Evolutionary conservation across 2,888 invertebrate species (phyloP).

Genomic region (Tanytarsus gracilentus): DNA sequence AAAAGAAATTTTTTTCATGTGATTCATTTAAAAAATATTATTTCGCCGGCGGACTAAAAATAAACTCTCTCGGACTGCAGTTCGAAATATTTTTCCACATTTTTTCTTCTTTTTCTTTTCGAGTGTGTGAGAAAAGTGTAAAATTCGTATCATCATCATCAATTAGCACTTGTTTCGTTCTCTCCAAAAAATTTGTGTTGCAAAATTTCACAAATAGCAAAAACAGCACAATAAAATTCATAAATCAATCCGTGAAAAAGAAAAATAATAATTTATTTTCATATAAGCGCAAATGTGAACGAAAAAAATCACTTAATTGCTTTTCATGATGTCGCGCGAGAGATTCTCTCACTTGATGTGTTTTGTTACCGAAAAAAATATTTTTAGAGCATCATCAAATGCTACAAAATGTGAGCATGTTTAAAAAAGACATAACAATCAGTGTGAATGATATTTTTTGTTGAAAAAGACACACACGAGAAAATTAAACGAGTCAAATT

Average conservation of each 20-base stretch:
- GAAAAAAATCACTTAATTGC: conserved; percentile 28
- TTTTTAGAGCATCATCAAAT: not conserved
- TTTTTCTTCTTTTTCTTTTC: too few relatives aligned
- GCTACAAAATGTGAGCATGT: not conserved
- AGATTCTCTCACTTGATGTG: not conserved
- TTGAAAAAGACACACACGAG: too few relatives aligned
- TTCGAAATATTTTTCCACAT: too few relatives aligned
- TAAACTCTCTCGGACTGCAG: too few relatives aligned
- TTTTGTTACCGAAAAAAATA: conserved; percentile 2
- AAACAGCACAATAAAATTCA: conserved; percentile 13
- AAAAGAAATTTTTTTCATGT: not conserved
- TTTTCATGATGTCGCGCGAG: conserved; percentile 27
- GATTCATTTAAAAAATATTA: conserved; percentile 12
- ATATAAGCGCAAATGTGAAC: not conserved
- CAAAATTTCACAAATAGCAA: conserved; percentile 4
- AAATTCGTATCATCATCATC: too few relatives aligned
- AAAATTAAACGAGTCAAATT: too few relatives aligned
- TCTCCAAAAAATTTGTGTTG: too few relatives aligned
- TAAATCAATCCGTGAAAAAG: conserved; percentile 16
- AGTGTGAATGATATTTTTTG: too few relatives aligned
- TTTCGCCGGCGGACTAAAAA: conserved; percentile 23
- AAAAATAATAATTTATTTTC: not conserved
- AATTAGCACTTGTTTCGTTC: too few relatives aligned
- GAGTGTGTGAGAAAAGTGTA: too few relatives aligned
- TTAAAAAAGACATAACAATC: not conserved